These are phyloP conservation scores for Zosterops hypoxanthus DNA, from an alignment of 2,113 vertebrate genomes.

Conservation along the genomic window DNA sequence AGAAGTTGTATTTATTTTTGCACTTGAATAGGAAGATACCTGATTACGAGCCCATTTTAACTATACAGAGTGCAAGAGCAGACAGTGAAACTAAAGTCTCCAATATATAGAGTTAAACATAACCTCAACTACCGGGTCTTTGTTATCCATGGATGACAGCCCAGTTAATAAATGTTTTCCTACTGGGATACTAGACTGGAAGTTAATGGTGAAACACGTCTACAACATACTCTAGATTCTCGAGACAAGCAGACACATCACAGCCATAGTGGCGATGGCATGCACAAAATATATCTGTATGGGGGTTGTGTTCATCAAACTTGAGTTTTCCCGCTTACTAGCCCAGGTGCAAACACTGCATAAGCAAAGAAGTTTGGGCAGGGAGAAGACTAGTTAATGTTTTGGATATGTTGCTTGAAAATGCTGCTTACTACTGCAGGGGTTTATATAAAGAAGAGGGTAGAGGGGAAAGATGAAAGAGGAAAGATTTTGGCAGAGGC, in stretches of 20 bases:
- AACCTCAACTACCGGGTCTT: conserved; percentile 77
- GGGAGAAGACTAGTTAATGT: not conserved
- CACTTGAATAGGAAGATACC: not conserved
- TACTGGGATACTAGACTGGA: conserved; percentile 56
- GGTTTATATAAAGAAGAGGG: not conserved
- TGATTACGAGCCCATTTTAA: not conserved
- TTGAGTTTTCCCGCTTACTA: conserved; percentile 44
- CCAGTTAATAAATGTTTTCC: conserved; percentile 89
- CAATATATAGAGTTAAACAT: conserved; percentile 74
- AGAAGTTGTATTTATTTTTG: not conserved
- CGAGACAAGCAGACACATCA: conserved; percentile 50
- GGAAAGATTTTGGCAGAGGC: conserved; percentile 32
- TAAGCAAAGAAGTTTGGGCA: not conserved
- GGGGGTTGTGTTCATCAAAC: not conserved
- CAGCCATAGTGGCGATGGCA: not conserved
- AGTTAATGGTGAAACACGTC: conserved; percentile 65
- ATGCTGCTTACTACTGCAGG: not conserved
- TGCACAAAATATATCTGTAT: conserved; percentile 19
- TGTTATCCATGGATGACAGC: conserved; percentile 86
- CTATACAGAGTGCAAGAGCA: not conserved
- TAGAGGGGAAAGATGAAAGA: conserved; percentile 24
- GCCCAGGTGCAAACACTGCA: conserved; percentile 12
- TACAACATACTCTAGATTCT: conserved; percentile 57
- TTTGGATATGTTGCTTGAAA: not conserved
- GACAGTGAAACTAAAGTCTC: conserved; percentile 5